Percentiles rank a stretch among this genome's conserved stretches.
Evolutionary conservation across 2,888 invertebrate genomes (phyloP).

Genomic region (Pristionchus mayeri): DNA sequence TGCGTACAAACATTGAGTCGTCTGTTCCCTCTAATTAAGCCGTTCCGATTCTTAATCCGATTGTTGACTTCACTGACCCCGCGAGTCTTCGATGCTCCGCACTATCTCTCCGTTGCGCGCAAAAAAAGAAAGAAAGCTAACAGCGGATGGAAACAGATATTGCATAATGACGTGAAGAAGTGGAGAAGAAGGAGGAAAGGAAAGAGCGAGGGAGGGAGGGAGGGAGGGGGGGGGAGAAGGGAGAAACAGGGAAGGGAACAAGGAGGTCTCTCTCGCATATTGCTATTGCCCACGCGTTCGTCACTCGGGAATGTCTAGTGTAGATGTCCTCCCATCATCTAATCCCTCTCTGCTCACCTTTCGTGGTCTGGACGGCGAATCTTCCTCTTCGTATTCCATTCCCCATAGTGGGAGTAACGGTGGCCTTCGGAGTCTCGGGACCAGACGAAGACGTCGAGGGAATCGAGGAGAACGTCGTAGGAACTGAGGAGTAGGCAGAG

Average conservation of each 20-base stretch:
- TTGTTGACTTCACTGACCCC: constrained; percentile 27
- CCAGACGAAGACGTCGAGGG: constrained; percentile 31
- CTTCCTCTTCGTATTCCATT: constrained; percentile 28
- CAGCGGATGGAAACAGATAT: constrained; percentile 1
- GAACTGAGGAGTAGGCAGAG: constrained; percentile 36
- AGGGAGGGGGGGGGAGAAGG: neutral
- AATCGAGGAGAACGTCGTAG: constrained; percentile 37
- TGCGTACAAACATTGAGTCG: neutral
- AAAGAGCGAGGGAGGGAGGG: neutral
- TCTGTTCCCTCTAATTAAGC: constrained; percentile 31
- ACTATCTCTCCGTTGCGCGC: neutral
- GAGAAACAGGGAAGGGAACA: neutral
- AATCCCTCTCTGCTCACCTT: constrained; percentile 7
- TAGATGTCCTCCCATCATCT: neutral
- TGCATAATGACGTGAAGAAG: constrained; percentile 25
- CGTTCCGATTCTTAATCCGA: constrained; percentile 30
- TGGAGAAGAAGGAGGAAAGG: neutral
- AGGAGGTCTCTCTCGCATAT: neutral
- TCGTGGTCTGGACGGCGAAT: constrained; percentile 40
- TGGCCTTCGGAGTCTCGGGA: constrained; percentile 33
- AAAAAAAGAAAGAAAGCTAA: neutral
- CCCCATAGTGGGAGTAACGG: neutral
- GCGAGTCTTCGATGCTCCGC: neutral
- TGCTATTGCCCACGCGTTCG: neutral
- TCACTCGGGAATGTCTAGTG: no score